Conservation (phyloP, 2,113 vertebrate species). For the Fukomys damarensis region DNA sequence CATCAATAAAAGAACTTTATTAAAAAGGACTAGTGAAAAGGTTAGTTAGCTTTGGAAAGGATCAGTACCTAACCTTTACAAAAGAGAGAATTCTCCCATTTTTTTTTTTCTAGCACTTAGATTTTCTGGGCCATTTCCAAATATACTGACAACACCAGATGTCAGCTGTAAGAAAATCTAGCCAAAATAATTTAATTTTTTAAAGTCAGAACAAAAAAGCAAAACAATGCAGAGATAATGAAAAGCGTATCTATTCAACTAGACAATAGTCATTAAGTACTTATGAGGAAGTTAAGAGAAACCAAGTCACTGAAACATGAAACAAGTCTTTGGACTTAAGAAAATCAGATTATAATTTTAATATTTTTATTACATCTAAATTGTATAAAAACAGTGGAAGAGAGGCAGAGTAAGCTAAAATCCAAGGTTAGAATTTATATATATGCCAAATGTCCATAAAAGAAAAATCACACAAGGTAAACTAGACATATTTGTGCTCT, state of each 20-base stretch:
- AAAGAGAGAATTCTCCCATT: background rate
- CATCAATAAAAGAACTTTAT: constrained; percentile 54
- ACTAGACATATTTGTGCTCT: background rate
- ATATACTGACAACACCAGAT: constrained; percentile 71
- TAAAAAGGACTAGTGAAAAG: constrained; percentile 49
- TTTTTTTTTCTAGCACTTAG: constrained; percentile 25
- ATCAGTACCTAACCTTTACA: constrained; percentile 70
- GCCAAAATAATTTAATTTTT: constrained; percentile 61
- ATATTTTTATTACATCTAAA: constrained; percentile 20
- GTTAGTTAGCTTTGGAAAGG: constrained; percentile 63
- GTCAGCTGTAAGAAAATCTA: constrained; percentile 71
- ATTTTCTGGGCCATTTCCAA: constrained; percentile 61
- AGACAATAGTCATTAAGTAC: background rate
- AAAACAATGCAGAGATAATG: constrained; percentile 66
- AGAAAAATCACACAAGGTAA: background rate
- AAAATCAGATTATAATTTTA: constrained; percentile 24
- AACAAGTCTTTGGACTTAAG: background rate
- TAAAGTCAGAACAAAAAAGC: constrained; percentile 61
- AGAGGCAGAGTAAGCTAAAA: constrained; percentile 27
- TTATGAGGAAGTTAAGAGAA: background rate
- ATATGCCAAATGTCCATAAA: constrained; percentile 19
- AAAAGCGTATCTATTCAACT: constrained; percentile 3
- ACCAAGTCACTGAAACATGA: background rate
- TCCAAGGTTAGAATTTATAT: background rate
- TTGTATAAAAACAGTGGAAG: background rate